Evolutionary conservation across 2,113 vertebrate genomes (phyloP), one percentile per base, ranked within the genome.

Genomic region (Nerophis ophidion): DNA sequence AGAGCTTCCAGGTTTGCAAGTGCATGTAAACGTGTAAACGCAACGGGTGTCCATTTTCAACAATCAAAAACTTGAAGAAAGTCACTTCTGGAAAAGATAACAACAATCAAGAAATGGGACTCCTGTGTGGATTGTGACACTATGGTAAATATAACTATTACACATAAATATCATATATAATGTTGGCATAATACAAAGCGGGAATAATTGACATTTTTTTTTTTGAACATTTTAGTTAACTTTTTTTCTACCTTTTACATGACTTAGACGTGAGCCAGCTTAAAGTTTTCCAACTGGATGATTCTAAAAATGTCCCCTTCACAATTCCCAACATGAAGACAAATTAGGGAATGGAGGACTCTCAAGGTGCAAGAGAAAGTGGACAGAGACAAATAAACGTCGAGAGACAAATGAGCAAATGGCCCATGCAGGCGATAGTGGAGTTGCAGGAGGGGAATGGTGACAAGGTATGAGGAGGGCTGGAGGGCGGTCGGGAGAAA

Each of bases 401-500:
- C 4, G 12, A 34, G 11, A 60, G 38, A 65, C 14, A 1, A 65
- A 45, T 36, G 5, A 40, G 8, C 44, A 56, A 45, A 66, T 1
- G 51, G 14, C 4, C 12, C 19, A 26, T 26, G 16, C 13, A 53
- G 57, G 26, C 0, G 7, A 61, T 16, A 51, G 55, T 46, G 19
- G 44, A 40, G 38, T 8, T 9, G 26, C 26, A 26, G 38, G 46
- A 49, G 49, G 34, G 45, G 70, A 52, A 45, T 47, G 60, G 45
- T 45, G 57, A 36, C 66, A 57, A 47, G 52, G 61, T 63, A 64
- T 57, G 38, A 62, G 54, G 35, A 16, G 10, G 38, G 47, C 34
- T 55, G n/a, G 16, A 56, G 9, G 54, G 51, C 66, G 47, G n/a
- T 35, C 8, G 53, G 49, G 74, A 65, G 69, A 74, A 81, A 80